A percentile compares a stretch with the other conserved stretches of the same genome.
Conservation (phyloP, 2,113 vertebrate genomes). For the Mustela lutreola region DNA sequence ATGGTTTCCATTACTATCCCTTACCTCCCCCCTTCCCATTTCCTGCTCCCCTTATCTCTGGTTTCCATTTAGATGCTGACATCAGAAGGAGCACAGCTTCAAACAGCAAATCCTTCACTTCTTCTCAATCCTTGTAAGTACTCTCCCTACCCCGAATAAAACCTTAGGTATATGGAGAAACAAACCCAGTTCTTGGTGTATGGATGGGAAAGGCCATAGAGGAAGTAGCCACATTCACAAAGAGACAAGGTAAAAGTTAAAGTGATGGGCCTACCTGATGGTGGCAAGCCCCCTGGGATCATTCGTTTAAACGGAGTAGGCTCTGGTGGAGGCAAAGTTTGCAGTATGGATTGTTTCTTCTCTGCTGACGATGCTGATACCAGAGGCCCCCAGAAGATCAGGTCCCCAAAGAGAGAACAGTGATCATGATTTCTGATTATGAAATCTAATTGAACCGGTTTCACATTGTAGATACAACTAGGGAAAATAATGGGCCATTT, state of each 20-base stretch:
- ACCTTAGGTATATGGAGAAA: neutral
- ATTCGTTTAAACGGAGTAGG: too few relatives aligned
- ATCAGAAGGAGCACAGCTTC: slow-evolving; percentile 90
- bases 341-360: neutral
- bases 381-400: neutral
- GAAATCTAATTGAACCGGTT: neutral
- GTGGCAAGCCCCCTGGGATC: neutral
- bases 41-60: slow-evolving; percentile 41
- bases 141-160: neutral
- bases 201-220: neutral
- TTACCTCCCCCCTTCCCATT: neutral
- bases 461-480: neutral
- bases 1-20: neutral
- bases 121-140: slow-evolving; percentile 93
- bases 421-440: neutral
- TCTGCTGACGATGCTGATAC: neutral
- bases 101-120: slow-evolving; percentile 89
- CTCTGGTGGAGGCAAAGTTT: neutral
- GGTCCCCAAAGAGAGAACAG: neutral
- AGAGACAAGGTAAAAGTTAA: neutral
- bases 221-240: neutral
- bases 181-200: neutral
- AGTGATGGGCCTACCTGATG: neutral
- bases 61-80: slow-evolving; percentile 92
- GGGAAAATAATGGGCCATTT: neutral